These are phyloP conservation scores for Euproctis similis DNA, from an alignment of 2,888 invertebrate genomes.

Conservation along the genomic window DNA sequence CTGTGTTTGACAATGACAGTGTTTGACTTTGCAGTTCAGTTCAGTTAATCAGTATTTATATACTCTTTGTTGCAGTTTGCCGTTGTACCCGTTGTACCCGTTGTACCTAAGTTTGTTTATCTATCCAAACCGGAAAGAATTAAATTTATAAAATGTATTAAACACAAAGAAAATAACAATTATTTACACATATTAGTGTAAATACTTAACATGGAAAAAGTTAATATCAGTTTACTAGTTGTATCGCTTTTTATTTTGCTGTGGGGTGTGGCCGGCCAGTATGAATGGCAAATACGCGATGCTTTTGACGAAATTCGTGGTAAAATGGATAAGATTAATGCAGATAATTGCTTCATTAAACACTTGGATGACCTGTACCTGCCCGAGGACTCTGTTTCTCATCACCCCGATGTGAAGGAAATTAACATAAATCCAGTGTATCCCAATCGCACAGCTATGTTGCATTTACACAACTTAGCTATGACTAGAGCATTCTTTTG, in stretches of 20 bases:
- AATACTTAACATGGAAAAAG: conserved; percentile 46
- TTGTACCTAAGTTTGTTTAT: too few species aligned
- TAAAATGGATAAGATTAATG: conserved; percentile 87
- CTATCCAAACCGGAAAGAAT: too few species aligned
- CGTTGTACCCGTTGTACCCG: too few species aligned
- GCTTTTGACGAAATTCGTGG: conserved; percentile 91
- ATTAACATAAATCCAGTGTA: conserved; percentile 95
- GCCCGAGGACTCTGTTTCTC: conserved; percentile 90
- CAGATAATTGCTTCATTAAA: conserved; percentile 93
- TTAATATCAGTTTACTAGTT: conserved; percentile 43
- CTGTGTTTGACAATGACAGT: too few species aligned
- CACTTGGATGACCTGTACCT: conserved; percentile 89
- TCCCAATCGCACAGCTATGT: conserved; percentile 93
- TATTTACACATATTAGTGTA: conserved; percentile 11
- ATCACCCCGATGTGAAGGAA: conserved; percentile 94
- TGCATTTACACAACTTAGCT: conserved; percentile 98
- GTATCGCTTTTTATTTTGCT: conserved; percentile 57
- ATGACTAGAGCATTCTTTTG: conserved; percentile 95
- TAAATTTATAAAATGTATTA: conserved; percentile 9
- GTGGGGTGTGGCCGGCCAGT: conserved; percentile 86
- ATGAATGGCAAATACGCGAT: conserved; percentile 94
- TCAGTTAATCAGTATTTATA: too few species aligned
- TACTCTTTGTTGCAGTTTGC: too few species aligned
- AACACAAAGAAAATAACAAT: not conserved
- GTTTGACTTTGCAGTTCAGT: too few species aligned